Base-by-base conservation (phyloP, 2,888 invertebrate species). In the Drosophila anomelani region DNA sequence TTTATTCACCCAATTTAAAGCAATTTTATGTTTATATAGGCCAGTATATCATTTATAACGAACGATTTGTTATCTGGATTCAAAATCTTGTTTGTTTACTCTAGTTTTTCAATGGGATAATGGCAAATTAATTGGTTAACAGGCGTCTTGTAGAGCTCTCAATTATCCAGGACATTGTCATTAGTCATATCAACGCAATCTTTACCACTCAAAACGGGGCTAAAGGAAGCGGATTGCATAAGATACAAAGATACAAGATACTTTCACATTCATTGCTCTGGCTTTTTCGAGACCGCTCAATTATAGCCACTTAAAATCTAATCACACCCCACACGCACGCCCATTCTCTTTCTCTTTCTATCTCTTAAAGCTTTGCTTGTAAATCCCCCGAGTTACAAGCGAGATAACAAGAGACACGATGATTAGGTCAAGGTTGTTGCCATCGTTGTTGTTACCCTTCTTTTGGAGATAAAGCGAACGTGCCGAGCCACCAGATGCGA, bases 351-450 rank as follows among this genome's bases (percentile, higher is more conserved):
- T 47, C 32, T 47, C 47, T 26, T 8, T 57, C n/a, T 46, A n/a
- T 47, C 6, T 34, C 8, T 57, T 20, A 0, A 34, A n/a, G 6
- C 13, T 26, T 29, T 38, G 49, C 10, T 32, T 43, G 67, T 41
- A 68, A 56, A 56, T 56, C 68, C 68, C 67, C 67, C 20, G 13
- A 13, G 47, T 49, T 56, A 67, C 47, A 46, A 39, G 29, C 32
- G 23, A 69, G 63, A 74, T 59, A 71, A 59, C 74, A 75, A 69
- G 58, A 68, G 70, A 77, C 62, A 74, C 66, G 72, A 70, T 79
- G 75, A 84, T 71, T 83, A 58, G 83, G 85, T 85, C 85, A 85
- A 81, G 85, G 85, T 76, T 80, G 73, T 75, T 77, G 75, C 29
- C 39, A 46, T 55, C 55, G 58, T 20, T 56, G 58, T 56, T 46